phyloP scores from a whole-genome alignment of 1,140 invertebrate genomes.

The Thaumatotibia leucotreta region DNA sequence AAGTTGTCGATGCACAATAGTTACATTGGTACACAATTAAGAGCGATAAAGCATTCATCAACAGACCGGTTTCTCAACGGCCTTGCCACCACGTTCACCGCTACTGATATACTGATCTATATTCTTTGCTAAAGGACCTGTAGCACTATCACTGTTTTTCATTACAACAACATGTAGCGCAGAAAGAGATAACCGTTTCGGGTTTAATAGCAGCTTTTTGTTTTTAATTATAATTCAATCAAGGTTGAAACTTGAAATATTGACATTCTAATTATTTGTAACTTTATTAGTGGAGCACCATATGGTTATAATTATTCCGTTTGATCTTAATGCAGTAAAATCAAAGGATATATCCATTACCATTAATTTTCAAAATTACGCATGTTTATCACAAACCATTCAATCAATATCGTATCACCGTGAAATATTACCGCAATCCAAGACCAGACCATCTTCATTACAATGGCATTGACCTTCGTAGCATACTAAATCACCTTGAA shows the following conservation, averaged over 20 bases:
- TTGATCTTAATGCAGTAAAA: not conserved
- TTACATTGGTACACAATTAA: conserved; percentile 7
- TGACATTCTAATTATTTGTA: not conserved
- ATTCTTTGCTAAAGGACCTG: not conserved
- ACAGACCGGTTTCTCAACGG: conserved; percentile 51
- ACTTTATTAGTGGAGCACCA: not conserved
- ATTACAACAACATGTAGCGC: not conserved
- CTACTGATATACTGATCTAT: conserved; percentile 38
- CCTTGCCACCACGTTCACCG: conserved; percentile 56
- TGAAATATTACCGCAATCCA: not conserved
- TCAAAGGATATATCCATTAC: not conserved
- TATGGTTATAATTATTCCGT: not conserved
- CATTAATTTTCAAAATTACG: not conserved
- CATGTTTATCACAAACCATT: not conserved
- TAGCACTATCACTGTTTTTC: not conserved
- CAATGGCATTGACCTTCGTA: conserved; percentile 59
- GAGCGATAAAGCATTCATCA: conserved; percentile 20
- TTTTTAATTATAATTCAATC: conserved; percentile 8
- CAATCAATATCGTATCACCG: not conserved
- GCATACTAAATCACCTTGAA: conserved; percentile 58
- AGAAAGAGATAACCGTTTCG: not conserved
- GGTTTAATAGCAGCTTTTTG: not conserved
- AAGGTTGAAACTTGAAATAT: not conserved
- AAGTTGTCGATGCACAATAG: not conserved
- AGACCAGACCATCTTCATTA: conserved; percentile 16